Evolutionary conservation across 1,140 invertebrate genomes (phyloP).

Genomic region (Helicoverpa armigera): DNA sequence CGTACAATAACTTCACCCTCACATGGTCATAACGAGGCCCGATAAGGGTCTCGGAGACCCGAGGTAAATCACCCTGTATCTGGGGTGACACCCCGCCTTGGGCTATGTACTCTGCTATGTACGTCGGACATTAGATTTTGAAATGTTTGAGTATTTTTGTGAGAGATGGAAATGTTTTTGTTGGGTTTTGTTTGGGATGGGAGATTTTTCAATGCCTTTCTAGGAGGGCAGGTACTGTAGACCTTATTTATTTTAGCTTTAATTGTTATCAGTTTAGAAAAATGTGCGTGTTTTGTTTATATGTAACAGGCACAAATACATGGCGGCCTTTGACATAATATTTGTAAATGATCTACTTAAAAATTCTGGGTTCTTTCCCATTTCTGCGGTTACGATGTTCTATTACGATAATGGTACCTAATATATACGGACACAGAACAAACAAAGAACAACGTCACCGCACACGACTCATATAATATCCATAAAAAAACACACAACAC

Average conservation of each 20-base stretch:
- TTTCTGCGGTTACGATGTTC: too few relatives aligned
- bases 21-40: constrained; percentile 84
- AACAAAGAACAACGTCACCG: not conserved
- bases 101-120: constrained; percentile 60
- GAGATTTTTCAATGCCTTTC: too few relatives aligned
- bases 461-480: constrained; percentile 40
- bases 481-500: constrained; percentile 54
- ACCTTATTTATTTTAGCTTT: not conserved
- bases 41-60: constrained; percentile 82
- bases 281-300: too few relatives aligned
- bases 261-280: not conserved
- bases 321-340: too few relatives aligned
- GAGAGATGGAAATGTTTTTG: not conserved
- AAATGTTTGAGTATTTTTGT: constrained; percentile 21
- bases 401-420: not conserved
- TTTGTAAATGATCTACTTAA: not conserved
- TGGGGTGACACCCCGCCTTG: constrained; percentile 70
- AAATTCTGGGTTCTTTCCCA: too few relatives aligned
- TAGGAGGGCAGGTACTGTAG: too few relatives aligned
- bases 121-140: constrained; percentile 63
- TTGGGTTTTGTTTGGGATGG: not conserved
- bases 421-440: not conserved
- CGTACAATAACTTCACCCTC: constrained; percentile 81
- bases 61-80: constrained; percentile 80
- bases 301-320: too few relatives aligned